Base-by-base conservation (phyloP, 1,140 invertebrate genomes). In the Sarcophaga bullata region DNA sequence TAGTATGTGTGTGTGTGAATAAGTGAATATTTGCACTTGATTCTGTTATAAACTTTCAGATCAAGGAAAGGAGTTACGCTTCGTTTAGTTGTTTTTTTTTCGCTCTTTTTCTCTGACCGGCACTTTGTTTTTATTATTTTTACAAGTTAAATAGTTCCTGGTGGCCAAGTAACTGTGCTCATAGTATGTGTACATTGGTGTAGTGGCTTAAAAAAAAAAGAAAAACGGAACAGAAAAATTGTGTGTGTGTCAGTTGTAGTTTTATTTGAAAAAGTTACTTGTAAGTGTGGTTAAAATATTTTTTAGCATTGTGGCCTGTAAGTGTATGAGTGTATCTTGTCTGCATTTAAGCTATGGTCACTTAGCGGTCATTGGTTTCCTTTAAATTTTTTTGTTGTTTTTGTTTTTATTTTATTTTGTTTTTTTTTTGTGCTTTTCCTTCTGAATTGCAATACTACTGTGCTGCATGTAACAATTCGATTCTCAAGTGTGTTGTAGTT, bases 281-380 rank as follows among this genome's bases (percentile, higher is more conserved):
- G 25, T 37, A 37, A 37, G 1, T 37, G 25, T 37, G 25, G 25
- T 37, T 37, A 37, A 37, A 37, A 37, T 37, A 37, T 37, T 37
- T 37, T 37, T 37, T 37, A 37, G 25, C 25, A 37, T 37, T 37
- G 25, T 19, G 58, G 58, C 19, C 2, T 68, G 58, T 17, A 68
- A 19, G 58, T 68, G n/a, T 19, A 10, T 19, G 6, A 25, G 62
- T 25, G n/a, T 58, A n/a, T 58, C 8, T 68, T 68, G 62, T 68
- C 62, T 68, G 62, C 62, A 68, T 68, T 68, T 68, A 68, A 68
- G 62, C 62, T 17, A 68, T 68, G 62, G 62, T 68, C 62, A 68
- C 62, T 68, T 68, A 68, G 62, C 62, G 62, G 62, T 68, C 62
- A 68, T 68, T 68, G 62, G 62, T 68, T 68, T 58, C 25, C 25